phyloP scores from a whole-genome alignment of 64 coral and sea anemone species.

The Actinia tenebrosa region DNA sequence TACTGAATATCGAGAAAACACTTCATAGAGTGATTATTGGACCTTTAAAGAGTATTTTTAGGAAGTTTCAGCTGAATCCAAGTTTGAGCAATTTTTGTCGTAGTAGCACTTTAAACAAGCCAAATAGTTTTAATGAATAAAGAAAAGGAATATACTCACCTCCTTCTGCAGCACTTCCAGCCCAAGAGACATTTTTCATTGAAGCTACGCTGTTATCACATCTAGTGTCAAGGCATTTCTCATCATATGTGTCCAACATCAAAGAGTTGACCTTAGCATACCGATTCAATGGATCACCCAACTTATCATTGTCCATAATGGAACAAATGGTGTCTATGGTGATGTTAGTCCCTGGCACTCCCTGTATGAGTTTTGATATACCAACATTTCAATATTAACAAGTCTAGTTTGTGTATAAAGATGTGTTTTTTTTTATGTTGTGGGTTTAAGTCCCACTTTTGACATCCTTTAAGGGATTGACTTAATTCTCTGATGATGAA shows the following conservation, averaged over 20 bases:
- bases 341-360: slow-evolving; percentile 84
- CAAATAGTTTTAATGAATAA: not conserved
- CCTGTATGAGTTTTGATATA: slow-evolving; percentile 24
- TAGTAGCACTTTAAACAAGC: too few species aligned
- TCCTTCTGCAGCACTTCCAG: slow-evolving; percentile 85
- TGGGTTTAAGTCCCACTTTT: too few species aligned
- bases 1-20: too few species aligned
- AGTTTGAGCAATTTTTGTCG: too few species aligned
- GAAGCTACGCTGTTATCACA: slow-evolving; percentile 57
- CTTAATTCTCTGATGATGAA: too few species aligned
- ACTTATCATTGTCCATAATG: slow-evolving; percentile 79
- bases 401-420: too few species aligned
- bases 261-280: slow-evolving; percentile 89
- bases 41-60: too few species aligned
- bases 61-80: too few species aligned
- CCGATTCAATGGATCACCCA: slow-evolving; percentile 54
- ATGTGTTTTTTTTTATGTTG: too few species aligned
- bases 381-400: not conserved
- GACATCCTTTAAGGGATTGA: not conserved
- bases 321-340: slow-evolving; percentile 87
- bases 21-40: too few species aligned
- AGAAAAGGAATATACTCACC: slow-evolving; percentile 15
- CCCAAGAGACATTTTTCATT: slow-evolving; percentile 79
- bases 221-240: slow-evolving; percentile 73
- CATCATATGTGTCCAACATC: slow-evolving; percentile 67